phyloP scores from a whole-genome alignment of 2,797 vertebrate species.

The Pangasius mekongensis region DNA sequence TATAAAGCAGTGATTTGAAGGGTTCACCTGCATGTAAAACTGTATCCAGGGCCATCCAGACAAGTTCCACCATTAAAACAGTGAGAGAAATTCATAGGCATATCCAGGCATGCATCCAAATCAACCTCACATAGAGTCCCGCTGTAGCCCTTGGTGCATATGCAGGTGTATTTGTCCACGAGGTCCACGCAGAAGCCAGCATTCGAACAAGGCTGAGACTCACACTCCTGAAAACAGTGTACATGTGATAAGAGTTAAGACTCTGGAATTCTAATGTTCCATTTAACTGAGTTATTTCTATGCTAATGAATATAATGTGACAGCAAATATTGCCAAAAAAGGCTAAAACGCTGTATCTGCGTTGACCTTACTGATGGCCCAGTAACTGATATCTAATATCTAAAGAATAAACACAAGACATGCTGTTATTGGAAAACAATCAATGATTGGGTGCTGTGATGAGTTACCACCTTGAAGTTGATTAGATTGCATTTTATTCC shows the following conservation, averaged over 20 bases:
- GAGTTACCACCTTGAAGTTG: neutral
- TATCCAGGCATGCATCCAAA: slow-evolving; percentile 71
- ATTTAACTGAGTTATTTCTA: neutral
- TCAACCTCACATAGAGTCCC: slow-evolving; percentile 77
- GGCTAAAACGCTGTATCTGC: neutral
- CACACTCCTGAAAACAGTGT: slow-evolving; percentile 76
- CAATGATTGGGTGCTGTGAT: neutral
- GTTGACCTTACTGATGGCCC: neutral
- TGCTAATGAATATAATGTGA: neutral
- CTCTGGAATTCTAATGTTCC: neutral
- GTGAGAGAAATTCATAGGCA: slow-evolving; percentile 56
- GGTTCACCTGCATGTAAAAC: slow-evolving; percentile 84
- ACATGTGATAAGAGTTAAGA: slow-evolving; percentile 25
- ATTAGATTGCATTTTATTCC: neutral
- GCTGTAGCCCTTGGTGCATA: slow-evolving; percentile 75
- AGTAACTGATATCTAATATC: neutral
- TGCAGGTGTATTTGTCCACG: slow-evolving; percentile 75
- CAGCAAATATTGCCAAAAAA: neutral
- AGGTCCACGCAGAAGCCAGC: slow-evolving; percentile 80
- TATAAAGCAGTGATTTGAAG: slow-evolving; percentile 3
- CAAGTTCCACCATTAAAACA: slow-evolving; percentile 82
- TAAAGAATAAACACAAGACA: neutral
- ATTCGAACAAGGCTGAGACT: slow-evolving; percentile 73
- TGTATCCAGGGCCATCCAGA: slow-evolving; percentile 74
- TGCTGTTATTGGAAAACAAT: neutral